phyloP scores from a whole-genome alignment of 2,888 invertebrate species.

The Caenorhabditis afra region DNA sequence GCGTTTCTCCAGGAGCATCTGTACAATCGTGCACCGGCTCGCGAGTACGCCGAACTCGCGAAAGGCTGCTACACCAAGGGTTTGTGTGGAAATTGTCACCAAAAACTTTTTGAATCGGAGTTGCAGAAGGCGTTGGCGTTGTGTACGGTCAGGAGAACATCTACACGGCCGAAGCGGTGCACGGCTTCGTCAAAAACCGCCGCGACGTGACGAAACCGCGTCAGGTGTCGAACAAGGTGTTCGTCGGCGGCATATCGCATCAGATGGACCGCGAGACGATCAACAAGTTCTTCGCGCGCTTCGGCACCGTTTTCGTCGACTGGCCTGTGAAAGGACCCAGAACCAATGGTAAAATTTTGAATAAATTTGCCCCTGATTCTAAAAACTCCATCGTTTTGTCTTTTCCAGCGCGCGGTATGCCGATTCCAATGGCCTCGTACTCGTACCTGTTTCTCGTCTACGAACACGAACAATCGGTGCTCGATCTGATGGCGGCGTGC shows the following conservation, averaged over 20 bases:
- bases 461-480: slow-evolving; percentile 45
- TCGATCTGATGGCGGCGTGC: slow-evolving; percentile 40
- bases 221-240: slow-evolving; percentile 55
- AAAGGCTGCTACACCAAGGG: too few species aligned
- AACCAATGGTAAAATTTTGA: neutral
- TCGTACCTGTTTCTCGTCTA: slow-evolving; percentile 61
- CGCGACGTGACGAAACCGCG: slow-evolving; percentile 18
- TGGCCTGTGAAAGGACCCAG: slow-evolving; percentile 51
- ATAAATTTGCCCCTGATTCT: too few species aligned
- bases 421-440: slow-evolving; percentile 17
- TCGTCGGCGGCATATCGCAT: slow-evolving; percentile 54
- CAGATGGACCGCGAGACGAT: slow-evolving; percentile 45
- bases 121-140: slow-evolving; percentile 1
- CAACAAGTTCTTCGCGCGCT: slow-evolving; percentile 41
- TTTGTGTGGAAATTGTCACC: too few species aligned
- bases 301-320: slow-evolving; percentile 53
- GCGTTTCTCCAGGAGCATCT: too few species aligned
- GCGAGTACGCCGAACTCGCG: too few species aligned
- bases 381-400: neutral
- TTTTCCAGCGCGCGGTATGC: slow-evolving; percentile 24
- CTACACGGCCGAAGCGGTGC: slow-evolving; percentile 50
- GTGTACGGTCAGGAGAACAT: slow-evolving; percentile 22
- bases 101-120: too few species aligned
- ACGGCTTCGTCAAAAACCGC: slow-evolving; percentile 39
- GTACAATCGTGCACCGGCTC: too few species aligned